Evolutionary conservation across 2,113 vertebrate species (phyloP), one percentile per base, ranked within the genome.

Genomic region (Gallinago paraguaiae): DNA sequence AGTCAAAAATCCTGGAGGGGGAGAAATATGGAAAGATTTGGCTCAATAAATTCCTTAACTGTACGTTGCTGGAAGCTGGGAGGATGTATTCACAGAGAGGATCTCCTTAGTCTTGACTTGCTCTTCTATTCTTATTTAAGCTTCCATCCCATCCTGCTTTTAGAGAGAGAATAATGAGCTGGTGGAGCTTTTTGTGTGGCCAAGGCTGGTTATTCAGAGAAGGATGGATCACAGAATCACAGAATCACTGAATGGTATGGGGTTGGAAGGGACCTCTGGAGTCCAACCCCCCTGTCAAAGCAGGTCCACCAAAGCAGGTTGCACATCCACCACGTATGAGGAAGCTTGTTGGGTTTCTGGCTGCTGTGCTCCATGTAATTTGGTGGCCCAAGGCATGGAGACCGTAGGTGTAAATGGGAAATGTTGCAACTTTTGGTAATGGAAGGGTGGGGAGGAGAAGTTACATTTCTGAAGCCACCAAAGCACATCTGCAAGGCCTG

Each of bases 161-260:
- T 12, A 50, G 24, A 45, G 33, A 10, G 18, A 50, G 24, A 50
- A 16, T 1, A 31, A 16, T 30, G 28, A 86, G 59, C n/a, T 81
- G 27, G 6, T 13, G 9, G 10, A 13, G 11, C 24, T 67, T 88
- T 57, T 79, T 0, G 0, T 63, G 18, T 75, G 28, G 24, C 41
- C 41, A 27, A 25, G 31, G 24, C 46, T 85, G 16, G 14, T 79
- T 54, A 28, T 31, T 71, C 24, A 61, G 57, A 41, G 54, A 19
- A 37, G 12, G 25, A 28, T 43, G 28, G 9, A 46, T 48, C 46
- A 22, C 20, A 48, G 45, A 46, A 46, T 48, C 46, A 22, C 20
- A 48, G 45, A 46, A 46, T 46, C 19, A 46, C 46, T 11, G 46
- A 48, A 48, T 48, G 46, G 10, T 48, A 48, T 48, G 46, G 20